These are phyloP conservation scores for Cyprinodon variegatus DNA, from an alignment of 2,113 vertebrate species.

Conservation along the genomic window DNA sequence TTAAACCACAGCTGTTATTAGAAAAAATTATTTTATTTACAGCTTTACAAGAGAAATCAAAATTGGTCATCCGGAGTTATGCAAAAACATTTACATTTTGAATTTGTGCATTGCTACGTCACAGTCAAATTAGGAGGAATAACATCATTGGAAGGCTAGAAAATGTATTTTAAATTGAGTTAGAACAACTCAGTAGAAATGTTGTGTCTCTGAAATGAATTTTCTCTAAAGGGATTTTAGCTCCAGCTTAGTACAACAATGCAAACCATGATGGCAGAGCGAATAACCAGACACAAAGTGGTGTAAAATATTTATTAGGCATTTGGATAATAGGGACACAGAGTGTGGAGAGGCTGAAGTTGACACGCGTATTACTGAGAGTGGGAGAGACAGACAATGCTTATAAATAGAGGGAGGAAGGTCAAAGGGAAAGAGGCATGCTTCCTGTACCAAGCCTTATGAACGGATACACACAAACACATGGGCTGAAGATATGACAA, in stretches of 20 bases:
- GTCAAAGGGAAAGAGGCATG: slow-evolving; percentile 71
- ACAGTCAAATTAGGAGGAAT: too few species aligned
- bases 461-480: slow-evolving; percentile 42
- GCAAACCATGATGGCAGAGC: background rate
- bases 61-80: background rate
- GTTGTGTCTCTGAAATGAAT: background rate
- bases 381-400: slow-evolving; percentile 11
- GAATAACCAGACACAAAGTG: background rate
- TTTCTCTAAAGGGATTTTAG: background rate
- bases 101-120: background rate
- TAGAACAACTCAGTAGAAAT: background rate
- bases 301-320: slow-evolving; percentile 2
- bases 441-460: slow-evolving; percentile 65
- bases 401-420: slow-evolving; percentile 75
- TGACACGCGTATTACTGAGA: slow-evolving; percentile 16
- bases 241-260: background rate
- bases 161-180: background rate
- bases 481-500: background rate
- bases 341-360: slow-evolving; percentile 6
- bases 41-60: background rate
- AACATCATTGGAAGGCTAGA: too few species aligned
- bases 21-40: background rate
- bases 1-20: background rate
- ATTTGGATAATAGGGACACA: background rate
- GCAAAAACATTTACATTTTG: too few species aligned